Evolutionary conservation across 23 tunicate genomes (phyloP), one percentile per base, ranked within the genome.

Genomic region (Halocynthia roretzi): DNA sequence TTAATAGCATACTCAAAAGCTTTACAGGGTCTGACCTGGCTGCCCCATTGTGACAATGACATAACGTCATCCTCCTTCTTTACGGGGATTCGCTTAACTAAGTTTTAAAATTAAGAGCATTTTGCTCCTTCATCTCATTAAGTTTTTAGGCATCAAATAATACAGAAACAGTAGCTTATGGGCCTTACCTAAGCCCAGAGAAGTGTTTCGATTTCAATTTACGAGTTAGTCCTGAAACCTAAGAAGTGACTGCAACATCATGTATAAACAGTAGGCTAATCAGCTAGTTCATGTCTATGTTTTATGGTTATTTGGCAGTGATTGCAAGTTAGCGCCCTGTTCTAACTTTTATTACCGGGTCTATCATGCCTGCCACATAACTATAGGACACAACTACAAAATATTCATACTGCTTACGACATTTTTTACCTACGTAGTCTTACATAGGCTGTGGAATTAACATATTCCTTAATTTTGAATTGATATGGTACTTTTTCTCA

Each of bases 301-400:
- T 75, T 55, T 31, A 53, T 53, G 82, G 77, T 62, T 31, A 44
- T 55, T 50, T 78, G 96, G 96, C 96, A 89, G 96, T 89, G 96
- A 89, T 78, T 55, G 96, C 96, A 89, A 89, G 96, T 89, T 89
- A 89, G 96, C 88, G 96, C 96, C 96, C 96, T 89, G 88, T 78
- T 10, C 10, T 70, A 50, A 10, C 54, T 11, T 1, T 17, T 71
- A 67, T 49, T 21, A 84, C 88, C 83, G 96, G 96, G 85, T 72
- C 87, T 89, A 75, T 22, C 88, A 77, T 89, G 96, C 70, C 96
- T 89, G 96, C 96, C 88, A 75, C 84, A 88, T 71, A 23, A 18
- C 82, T 56, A 17, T 77, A 56, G 58, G 67, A 65, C 76, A 31
- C 66, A 31, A 31, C 44, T 31, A 31, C 44, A 31, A 31, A 31